A percentile compares a stretch with the other conserved stretches of the same genome.
These are phyloP conservation scores for Hemithea aestivaria DNA, from an alignment of 2,888 invertebrate genomes.

Conservation along the genomic window DNA sequence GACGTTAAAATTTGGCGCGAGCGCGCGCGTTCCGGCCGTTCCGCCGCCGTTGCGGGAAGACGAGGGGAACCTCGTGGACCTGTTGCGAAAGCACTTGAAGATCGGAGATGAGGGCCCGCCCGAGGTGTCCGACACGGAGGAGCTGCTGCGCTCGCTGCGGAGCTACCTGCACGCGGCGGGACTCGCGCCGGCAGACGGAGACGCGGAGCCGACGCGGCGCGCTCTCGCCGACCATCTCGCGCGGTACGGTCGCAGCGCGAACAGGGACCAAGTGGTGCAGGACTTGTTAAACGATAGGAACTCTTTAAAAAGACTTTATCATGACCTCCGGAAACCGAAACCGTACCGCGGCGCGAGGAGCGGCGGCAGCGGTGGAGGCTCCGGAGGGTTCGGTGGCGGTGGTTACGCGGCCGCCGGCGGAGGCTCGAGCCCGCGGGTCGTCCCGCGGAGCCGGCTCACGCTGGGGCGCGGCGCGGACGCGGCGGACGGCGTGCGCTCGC, in stretches of 20 bases:
- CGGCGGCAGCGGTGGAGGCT: constrained; percentile 51
- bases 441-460: constrained; percentile 47
- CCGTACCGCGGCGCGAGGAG: constrained; percentile 66
- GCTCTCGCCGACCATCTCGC: constrained; percentile 82
- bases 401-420: constrained; percentile 50
- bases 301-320: constrained; percentile 85
- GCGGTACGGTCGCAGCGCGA: constrained; percentile 82
- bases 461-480: constrained; percentile 46
- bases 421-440: constrained; percentile 50
- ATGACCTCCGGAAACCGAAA: constrained; percentile 84
- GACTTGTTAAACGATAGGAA: constrained; percentile 86
- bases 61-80: constrained; percentile 80
- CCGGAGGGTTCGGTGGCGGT: constrained; percentile 47
- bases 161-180: constrained; percentile 73
- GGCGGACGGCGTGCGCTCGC: constrained; percentile 52
- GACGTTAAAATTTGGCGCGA: constrained; percentile 20
- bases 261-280: constrained; percentile 84
- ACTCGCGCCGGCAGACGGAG: constrained; percentile 48
- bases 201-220: constrained; percentile 63
- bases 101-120: constrained; percentile 75
- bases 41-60: constrained; percentile 47
- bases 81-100: constrained; percentile 83
- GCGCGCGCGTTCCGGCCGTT: constrained; percentile 36
- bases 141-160: constrained; percentile 81
- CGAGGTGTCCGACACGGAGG: constrained; percentile 76